Conservation (phyloP, 23 tunicate genomes). For the Botrylloides violaceus region DNA sequence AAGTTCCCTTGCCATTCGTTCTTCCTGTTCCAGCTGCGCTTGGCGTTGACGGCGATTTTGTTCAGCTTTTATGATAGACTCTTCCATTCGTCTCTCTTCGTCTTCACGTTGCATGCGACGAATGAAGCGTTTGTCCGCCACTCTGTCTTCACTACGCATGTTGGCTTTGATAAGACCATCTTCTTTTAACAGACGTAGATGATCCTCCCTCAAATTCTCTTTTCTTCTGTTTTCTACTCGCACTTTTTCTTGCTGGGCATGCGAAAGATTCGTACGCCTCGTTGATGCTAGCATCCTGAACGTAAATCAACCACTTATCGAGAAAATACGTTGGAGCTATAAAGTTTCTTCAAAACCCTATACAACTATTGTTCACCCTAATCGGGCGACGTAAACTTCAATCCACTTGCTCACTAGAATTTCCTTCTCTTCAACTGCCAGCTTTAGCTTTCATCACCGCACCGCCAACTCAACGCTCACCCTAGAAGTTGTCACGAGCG, state of each 20-base stretch:
- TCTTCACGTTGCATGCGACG: slow-evolving; percentile 57
- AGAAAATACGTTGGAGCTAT: too few relatives aligned
- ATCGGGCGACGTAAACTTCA: too few relatives aligned
- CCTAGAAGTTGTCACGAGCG: too few relatives aligned
- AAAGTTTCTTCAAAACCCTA: too few relatives aligned
- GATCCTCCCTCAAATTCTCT: slow-evolving; percentile 61
- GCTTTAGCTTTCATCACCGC: too few relatives aligned
- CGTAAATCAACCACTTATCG: neutral
- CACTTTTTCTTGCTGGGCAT: slow-evolving; percentile 78
- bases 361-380: too few relatives aligned
- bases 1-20: slow-evolving; percentile 53
- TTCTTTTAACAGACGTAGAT: slow-evolving; percentile 33
- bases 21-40: slow-evolving; percentile 71
- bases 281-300: slow-evolving; percentile 60
- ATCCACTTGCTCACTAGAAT: too few relatives aligned
- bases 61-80: slow-evolving; percentile 73
- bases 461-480: too few relatives aligned
- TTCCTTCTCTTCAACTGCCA: too few relatives aligned
- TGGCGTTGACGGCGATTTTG: slow-evolving; percentile 74
- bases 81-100: slow-evolving; percentile 85
- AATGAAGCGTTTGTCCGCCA: slow-evolving; percentile 65
- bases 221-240: slow-evolving; percentile 60
- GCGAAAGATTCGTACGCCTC: slow-evolving; percentile 64
- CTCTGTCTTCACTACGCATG: slow-evolving; percentile 75
- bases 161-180: slow-evolving; percentile 59